Conservation (phyloP, 2,888 invertebrate genomes). For the Chloromyia formosa region DNA sequence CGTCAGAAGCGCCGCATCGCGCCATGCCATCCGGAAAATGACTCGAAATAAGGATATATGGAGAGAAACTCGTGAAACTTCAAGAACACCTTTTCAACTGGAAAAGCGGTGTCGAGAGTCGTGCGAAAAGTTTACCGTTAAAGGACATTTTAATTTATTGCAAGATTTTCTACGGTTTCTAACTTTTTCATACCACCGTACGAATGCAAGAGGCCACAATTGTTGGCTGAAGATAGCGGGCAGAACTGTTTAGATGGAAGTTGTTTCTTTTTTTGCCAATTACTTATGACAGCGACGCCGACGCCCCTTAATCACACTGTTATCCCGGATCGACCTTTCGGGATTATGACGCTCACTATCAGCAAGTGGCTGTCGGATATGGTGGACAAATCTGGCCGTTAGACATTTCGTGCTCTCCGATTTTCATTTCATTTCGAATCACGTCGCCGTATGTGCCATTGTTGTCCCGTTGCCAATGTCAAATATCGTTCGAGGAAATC, state of each 20-base stretch:
- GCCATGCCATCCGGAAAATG: no score
- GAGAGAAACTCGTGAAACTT: background rate
- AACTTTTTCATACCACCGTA: background rate
- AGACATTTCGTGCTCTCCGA: background rate
- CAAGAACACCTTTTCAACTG: conserved; percentile 9
- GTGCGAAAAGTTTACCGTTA: conserved; percentile 13
- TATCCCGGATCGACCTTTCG: background rate
- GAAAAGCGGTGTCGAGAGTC: background rate
- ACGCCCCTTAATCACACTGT: background rate
- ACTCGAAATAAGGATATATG: no score
- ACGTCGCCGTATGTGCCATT: conserved; percentile 9
- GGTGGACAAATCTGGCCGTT: conserved; percentile 14
- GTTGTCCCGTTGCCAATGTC: conserved; percentile 22
- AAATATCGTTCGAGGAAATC: conserved; percentile 18
- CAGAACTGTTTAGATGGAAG: background rate
- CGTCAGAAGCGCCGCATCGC: no score
- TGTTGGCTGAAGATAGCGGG: background rate
- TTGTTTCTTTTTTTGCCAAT: background rate
- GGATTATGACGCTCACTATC: conserved; percentile 17
- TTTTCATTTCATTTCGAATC: conserved; percentile 16
- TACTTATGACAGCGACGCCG: background rate
- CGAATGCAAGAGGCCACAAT: background rate
- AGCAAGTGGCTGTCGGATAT: conserved; percentile 11
- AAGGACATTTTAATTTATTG: conserved; percentile 32
- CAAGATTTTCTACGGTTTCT: conserved; percentile 9